Conservation (phyloP, 1,140 invertebrate genomes). For the Amphibalanus amphitrite region DNA sequence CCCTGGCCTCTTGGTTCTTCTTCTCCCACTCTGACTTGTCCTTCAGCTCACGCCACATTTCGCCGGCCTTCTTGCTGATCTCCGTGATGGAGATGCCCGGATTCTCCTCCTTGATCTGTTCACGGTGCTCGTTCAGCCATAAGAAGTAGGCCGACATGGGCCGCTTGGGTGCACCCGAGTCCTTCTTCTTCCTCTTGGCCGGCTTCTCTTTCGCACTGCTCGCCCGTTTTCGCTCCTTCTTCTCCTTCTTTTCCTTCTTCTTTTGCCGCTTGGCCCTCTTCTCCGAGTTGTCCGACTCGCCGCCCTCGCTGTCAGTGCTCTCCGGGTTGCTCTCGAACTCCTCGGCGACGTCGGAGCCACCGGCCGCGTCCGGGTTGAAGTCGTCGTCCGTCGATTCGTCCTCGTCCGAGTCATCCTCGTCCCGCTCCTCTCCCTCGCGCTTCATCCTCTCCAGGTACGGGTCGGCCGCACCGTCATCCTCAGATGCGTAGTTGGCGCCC, state of each 20-base stretch:
- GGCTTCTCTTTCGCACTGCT: conserved; percentile 17
- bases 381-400: conserved; percentile 23
- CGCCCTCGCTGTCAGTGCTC: conserved; percentile 37
- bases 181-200: conserved; percentile 54
- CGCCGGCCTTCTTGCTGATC: conserved; percentile 83
- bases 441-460: conserved; percentile 92
- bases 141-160: conserved; percentile 82
- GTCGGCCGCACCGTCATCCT: conserved; percentile 80
- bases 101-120: conserved; percentile 72
- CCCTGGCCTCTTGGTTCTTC: conserved; percentile 60
- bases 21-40: conserved; percentile 87
- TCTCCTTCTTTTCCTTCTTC: conserved; percentile 37
- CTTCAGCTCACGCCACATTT: conserved; percentile 81
- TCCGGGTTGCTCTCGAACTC: conserved; percentile 33
- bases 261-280: conserved; percentile 31
- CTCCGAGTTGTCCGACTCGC: conserved; percentile 35
- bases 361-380: conserved; percentile 32
- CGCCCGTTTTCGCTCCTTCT: conserved; percentile 31
- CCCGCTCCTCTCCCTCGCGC: conserved; percentile 78
- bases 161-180: conserved; percentile 80
- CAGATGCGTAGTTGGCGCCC: background rate
- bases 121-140: conserved; percentile 79
- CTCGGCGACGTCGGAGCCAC: conserved; percentile 53
- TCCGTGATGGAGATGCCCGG: conserved; percentile 80
- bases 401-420: conserved; percentile 39